These are phyloP conservation scores for Arenaria interpres DNA, from an alignment of 2,113 vertebrate genomes.

Conservation along the genomic window DNA sequence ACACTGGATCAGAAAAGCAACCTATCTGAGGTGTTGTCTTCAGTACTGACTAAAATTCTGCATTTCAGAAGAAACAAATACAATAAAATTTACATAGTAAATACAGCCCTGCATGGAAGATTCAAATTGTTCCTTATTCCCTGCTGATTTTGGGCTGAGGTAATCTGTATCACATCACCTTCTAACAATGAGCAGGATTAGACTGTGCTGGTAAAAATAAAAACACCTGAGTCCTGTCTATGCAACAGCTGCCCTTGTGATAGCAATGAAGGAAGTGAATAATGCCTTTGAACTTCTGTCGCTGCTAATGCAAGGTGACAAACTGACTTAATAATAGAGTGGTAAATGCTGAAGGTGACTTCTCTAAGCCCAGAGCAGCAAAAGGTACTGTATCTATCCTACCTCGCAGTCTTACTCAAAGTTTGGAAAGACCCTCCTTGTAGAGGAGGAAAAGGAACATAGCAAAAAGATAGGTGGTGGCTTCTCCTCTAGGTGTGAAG, in stretches of 20 bases:
- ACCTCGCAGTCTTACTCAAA: neutral
- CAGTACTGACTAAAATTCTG: neutral
- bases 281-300: neutral
- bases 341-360: neutral
- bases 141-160: neutral
- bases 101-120: neutral
- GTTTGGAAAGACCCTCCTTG: neutral
- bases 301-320: neutral
- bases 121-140: neutral
- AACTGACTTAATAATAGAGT: neutral
- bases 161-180: neutral
- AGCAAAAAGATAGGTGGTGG: neutral
- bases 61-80: neutral
- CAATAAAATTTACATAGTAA: neutral
- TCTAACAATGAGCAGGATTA: neutral
- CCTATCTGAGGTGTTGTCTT: neutral
- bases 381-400: neutral
- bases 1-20: neutral
- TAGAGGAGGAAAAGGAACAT: neutral
- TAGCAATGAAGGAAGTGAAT: neutral
- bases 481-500: neutral
- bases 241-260: neutral
- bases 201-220: neutral
- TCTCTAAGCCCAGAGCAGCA: neutral
- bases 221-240: neutral